Conservation (phyloP, 2,113 vertebrate genomes). For the Burhinus oedicnemus region DNA sequence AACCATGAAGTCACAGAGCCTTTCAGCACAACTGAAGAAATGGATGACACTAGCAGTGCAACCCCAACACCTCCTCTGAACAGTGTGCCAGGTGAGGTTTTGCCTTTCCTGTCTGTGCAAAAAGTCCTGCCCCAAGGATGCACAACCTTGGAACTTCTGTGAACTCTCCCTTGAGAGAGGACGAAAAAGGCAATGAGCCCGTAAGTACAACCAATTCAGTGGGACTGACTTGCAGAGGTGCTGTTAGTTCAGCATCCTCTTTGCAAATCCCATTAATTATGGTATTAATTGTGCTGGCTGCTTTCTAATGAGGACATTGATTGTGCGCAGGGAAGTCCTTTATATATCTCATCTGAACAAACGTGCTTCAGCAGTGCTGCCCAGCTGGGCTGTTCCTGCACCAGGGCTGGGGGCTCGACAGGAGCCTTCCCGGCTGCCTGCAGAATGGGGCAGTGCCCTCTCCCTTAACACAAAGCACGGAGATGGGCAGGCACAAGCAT, state of each 20-base stretch:
- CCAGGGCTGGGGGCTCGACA: neutral
- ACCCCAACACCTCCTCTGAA: neutral
- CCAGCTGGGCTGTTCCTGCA: neutral
- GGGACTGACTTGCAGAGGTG: neutral
- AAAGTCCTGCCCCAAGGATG: neutral
- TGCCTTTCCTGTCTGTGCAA: neutral
- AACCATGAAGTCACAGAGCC: neutral
- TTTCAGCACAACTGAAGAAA: neutral
- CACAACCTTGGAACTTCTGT: neutral
- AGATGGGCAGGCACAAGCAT: neutral
- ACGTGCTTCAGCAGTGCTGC: neutral
- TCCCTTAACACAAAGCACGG: neutral
- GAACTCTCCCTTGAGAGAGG: neutral
- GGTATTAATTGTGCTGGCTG: neutral
- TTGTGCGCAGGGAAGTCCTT: neutral
- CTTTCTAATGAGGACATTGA: neutral
- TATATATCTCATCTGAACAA: neutral
- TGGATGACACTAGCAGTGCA: neutral
- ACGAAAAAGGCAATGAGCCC: neutral
- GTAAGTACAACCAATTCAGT: neutral
- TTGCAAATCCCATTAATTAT: neutral
- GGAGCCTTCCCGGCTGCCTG: neutral
- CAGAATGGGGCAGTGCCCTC: neutral
- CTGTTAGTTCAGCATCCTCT: neutral
- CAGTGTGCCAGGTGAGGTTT: slow-evolving; percentile 12